Evolutionary conservation across 2,113 vertebrate genomes (phyloP).

Genomic region (Steatornis caripensis): DNA sequence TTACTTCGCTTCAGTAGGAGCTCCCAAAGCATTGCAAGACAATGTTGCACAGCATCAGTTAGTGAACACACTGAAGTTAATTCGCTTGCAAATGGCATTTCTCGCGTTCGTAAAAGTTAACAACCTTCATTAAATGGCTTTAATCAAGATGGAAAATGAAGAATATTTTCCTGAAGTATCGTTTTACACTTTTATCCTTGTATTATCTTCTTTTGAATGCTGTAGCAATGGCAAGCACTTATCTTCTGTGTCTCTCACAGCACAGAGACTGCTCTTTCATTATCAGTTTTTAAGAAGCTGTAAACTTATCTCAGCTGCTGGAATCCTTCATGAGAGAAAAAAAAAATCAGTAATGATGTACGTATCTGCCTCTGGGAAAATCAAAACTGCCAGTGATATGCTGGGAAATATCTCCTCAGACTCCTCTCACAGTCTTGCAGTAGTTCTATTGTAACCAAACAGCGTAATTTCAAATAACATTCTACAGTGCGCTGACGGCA

Average conservation of each 20-base stretch:
- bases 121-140: conserved; percentile 15
- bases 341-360: conserved; percentile 50
- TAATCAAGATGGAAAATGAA: conserved; percentile 38
- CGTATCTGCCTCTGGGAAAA: conserved; percentile 65
- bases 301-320: conserved; percentile 67
- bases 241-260: conserved; percentile 17
- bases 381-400: conserved; percentile 50
- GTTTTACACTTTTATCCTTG: conserved; percentile 47
- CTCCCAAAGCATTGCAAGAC: neutral
- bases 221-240: conserved; percentile 27
- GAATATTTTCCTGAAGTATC: conserved; percentile 33
- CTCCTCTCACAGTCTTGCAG: conserved; percentile 18
- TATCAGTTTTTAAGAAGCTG: conserved; percentile 51
- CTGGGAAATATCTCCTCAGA: conserved; percentile 56
- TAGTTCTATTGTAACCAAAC: conserved; percentile 26
- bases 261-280: conserved; percentile 49
- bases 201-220: conserved; percentile 40
- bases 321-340: conserved; percentile 23
- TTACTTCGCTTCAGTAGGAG: neutral
- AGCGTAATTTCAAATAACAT: conserved; percentile 30
- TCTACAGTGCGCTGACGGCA: neutral
- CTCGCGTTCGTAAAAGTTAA: neutral
- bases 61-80: neutral
- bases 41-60: neutral
- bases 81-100: conserved; percentile 30